phyloP scores from a whole-genome alignment of 1,140 invertebrate genomes.

The Oedothorax gibbosus region DNA sequence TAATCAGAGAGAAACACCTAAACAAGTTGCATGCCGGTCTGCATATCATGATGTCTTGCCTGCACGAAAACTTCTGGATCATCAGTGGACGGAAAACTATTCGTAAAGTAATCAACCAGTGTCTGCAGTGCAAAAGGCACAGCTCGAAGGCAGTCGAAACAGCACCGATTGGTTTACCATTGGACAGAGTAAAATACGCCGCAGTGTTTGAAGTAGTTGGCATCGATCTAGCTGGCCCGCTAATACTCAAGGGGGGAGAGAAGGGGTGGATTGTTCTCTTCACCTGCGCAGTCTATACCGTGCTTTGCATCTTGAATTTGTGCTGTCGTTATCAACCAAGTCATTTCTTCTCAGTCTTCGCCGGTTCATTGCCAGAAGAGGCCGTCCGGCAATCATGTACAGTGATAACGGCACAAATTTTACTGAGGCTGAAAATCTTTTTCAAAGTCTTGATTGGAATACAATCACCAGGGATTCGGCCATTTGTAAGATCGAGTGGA shows the following conservation, averaged over 20 bases:
- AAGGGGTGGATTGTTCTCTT: conserved; percentile 14
- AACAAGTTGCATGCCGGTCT: too few species aligned
- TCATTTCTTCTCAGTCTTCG: background rate
- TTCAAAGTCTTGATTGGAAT: background rate
- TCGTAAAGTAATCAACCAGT: background rate
- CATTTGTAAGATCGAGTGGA: conserved; percentile 29
- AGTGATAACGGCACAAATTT: conserved; percentile 5
- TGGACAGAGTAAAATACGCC: conserved; percentile 61
- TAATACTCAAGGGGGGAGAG: background rate
- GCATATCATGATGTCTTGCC: too few species aligned
- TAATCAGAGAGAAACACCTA: too few species aligned
- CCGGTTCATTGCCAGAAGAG: background rate
- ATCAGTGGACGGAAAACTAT: background rate
- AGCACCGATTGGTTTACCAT: background rate
- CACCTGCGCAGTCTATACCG: background rate
- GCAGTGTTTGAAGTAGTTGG: background rate
- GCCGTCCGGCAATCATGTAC: background rate
- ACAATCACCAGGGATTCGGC: background rate
- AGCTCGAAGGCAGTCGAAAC: background rate
- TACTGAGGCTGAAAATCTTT: background rate
- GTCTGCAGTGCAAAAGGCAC: background rate
- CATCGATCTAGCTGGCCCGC: background rate
- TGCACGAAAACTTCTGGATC: conserved; percentile 4
- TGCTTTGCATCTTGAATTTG: background rate
- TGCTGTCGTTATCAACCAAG: background rate